Percentiles rank a stretch among this genome's conserved stretches.
Conservation (phyloP, 1,140 invertebrate genomes). For the Sesamia nonagrioides region DNA sequence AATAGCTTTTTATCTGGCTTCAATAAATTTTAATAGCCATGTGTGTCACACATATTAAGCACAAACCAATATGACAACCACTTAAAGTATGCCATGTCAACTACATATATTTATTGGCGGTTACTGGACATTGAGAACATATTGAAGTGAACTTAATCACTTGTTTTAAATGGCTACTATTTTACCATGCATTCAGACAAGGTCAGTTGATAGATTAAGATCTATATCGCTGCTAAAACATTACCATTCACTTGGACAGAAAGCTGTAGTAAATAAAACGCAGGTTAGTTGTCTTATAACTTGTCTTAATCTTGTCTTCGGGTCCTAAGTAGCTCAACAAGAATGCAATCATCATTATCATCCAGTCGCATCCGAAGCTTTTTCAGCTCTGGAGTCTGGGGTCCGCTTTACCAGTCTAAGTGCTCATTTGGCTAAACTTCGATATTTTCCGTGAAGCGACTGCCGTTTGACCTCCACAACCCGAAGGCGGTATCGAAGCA, state of each 20-base stretch:
- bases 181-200: slow-evolving; percentile 43
- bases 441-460: no score
- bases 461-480: no score
- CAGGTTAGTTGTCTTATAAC: not conserved
- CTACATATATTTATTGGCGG: slow-evolving; percentile 25
- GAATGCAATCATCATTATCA: no score
- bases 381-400: no score
- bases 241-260: slow-evolving; percentile 36
- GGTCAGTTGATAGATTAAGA: slow-evolving; percentile 45
- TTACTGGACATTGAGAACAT: slow-evolving; percentile 41
- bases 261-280: slow-evolving; percentile 3
- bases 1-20: slow-evolving; percentile 8
- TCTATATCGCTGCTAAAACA: slow-evolving; percentile 15
- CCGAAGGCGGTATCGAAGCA: no score
- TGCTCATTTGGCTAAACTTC: no score
- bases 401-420: no score
- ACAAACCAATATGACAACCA: slow-evolving; percentile 20
- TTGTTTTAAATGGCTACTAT: slow-evolving; percentile 50
- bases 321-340: not conserved
- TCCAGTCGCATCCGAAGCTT: no score
- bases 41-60: not conserved
- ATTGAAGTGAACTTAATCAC: slow-evolving; percentile 15
- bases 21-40: slow-evolving; percentile 29
- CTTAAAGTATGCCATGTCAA: slow-evolving; percentile 17
- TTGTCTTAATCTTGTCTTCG: no score